Percentiles rank a stretch among this genome's conserved stretches.
These are phyloP conservation scores for Malurus leucopterus DNA, from an alignment of 2,797 vertebrate species.

Conservation along the genomic window DNA sequence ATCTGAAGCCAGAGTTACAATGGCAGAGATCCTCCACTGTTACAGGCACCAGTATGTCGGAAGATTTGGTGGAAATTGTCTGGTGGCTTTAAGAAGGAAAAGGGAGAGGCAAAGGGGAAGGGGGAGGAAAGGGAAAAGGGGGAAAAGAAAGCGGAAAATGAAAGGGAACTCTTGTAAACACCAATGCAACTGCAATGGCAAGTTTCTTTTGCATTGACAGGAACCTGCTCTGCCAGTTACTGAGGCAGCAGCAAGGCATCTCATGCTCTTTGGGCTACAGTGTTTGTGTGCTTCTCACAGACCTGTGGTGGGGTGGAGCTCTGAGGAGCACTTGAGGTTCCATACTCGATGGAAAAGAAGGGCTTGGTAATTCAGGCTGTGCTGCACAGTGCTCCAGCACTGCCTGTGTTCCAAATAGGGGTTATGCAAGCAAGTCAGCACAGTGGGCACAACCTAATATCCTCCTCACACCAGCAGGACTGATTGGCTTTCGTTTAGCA, in stretches of 20 bases:
- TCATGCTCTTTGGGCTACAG: not conserved
- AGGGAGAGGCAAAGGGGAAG: not conserved
- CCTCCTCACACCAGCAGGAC: not conserved
- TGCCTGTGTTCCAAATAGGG: not conserved
- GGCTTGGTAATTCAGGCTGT: not conserved
- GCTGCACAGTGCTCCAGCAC: not conserved
- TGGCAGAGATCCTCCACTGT: not conserved
- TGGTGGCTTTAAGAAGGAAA: not conserved
- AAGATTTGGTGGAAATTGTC: not conserved
- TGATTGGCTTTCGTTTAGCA: not conserved
- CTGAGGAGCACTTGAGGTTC: not conserved
- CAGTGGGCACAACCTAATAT: not conserved
- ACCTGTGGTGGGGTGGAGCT: fast-evolving
- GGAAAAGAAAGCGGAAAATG: not conserved
- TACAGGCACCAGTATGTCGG: not conserved
- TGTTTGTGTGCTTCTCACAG: not conserved
- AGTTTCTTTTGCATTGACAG: not conserved
- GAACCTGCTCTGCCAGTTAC: not conserved
- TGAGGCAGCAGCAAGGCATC: not conserved
- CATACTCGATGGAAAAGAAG: not conserved
- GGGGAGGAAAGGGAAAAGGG: not conserved
- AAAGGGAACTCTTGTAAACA: not conserved
- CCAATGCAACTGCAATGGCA: not conserved
- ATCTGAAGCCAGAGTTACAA: not conserved
- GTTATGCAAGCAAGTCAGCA: not conserved